phyloP scores from a whole-genome alignment of 2,888 invertebrate species.

The Galerucella nymphaeae region DNA sequence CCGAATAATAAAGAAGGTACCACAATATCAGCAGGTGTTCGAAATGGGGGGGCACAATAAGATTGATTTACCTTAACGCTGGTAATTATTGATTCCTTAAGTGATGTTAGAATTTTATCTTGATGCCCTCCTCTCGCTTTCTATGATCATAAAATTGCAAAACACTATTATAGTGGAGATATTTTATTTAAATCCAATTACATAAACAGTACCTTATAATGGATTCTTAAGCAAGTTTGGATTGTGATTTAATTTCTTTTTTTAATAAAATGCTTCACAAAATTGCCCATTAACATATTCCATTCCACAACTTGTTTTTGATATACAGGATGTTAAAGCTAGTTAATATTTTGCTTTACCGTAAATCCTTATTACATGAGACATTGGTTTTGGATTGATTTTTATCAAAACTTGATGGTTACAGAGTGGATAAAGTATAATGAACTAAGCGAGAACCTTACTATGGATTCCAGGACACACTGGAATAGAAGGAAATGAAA shows the following conservation, averaged over 20 bases:
- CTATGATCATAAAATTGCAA: conserved; percentile 1
- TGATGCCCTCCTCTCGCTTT: conserved; percentile 1
- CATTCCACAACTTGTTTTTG: too few relatives aligned
- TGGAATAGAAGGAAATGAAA: too few relatives aligned
- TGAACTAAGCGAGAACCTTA: too few relatives aligned
- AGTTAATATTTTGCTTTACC: too few relatives aligned
- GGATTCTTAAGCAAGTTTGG: not conserved
- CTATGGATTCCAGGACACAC: too few relatives aligned
- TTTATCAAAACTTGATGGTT: too few relatives aligned
- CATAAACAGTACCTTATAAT: not conserved
- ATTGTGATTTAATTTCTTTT: not conserved
- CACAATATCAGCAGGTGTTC: not conserved
- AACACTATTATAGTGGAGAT: not conserved
- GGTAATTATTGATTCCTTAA: not conserved
- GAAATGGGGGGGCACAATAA: conserved; percentile 10
- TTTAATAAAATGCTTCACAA: not conserved
- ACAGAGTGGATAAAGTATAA: too few relatives aligned
- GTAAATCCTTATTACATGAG: too few relatives aligned
- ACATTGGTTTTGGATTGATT: too few relatives aligned
- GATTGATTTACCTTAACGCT: conserved; percentile 5
- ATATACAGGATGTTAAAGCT: too few relatives aligned
- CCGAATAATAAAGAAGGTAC: conserved; percentile 12
- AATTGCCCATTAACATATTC: too few relatives aligned
- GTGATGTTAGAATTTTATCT: conserved; percentile 6
- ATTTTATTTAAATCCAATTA: not conserved